Conservation (phyloP, 2,888 invertebrate genomes). For the Argyresthia albistria region DNA sequence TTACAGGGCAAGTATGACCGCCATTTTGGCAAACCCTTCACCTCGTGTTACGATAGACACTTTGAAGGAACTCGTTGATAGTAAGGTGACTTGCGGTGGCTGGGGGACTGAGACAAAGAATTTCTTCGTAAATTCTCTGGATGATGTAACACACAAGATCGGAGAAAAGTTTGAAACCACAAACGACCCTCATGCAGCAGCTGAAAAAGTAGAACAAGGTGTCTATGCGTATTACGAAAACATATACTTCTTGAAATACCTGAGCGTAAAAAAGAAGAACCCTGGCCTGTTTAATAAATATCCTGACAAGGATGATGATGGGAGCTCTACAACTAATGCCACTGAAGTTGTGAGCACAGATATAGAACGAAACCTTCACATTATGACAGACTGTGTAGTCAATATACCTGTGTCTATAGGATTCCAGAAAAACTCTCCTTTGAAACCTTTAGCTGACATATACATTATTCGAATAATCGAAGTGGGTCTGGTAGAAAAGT, state of each 20-base stretch:
- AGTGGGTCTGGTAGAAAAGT: conserved; percentile 83
- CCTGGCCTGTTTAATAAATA: conserved; percentile 24
- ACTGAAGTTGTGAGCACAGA: conserved; percentile 11
- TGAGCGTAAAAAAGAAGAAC: conserved; percentile 72
- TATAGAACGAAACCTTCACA: conserved; percentile 75
- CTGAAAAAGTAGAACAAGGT: conserved; percentile 78
- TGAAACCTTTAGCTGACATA: conserved; percentile 78
- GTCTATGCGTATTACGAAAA: conserved; percentile 87
- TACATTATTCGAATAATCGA: conserved; percentile 79
- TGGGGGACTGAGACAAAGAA: conserved; percentile 80
- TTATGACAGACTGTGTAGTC: conserved; percentile 86
- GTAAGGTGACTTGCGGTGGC: conserved; percentile 77
- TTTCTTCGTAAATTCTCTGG: conserved; percentile 80
- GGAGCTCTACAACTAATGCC: conserved; percentile 19
- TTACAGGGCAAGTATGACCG: conserved; percentile 89
- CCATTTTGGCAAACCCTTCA: conserved; percentile 84
- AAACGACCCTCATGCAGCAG: conserved; percentile 74
- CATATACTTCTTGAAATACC: conserved; percentile 77
- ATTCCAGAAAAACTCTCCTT: conserved; percentile 85
- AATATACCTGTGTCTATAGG: conserved; percentile 87
- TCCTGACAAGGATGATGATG: conserved; percentile 26
- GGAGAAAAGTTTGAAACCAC: conserved; percentile 77
- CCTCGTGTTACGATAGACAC: conserved; percentile 87
- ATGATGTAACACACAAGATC: conserved; percentile 77
- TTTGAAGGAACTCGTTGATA: conserved; percentile 76